Percentiles rank a stretch among this genome's conserved stretches.
Evolutionary conservation across 2,113 vertebrate genomes (phyloP).

Genomic region (Propithecus coquereli): DNA sequence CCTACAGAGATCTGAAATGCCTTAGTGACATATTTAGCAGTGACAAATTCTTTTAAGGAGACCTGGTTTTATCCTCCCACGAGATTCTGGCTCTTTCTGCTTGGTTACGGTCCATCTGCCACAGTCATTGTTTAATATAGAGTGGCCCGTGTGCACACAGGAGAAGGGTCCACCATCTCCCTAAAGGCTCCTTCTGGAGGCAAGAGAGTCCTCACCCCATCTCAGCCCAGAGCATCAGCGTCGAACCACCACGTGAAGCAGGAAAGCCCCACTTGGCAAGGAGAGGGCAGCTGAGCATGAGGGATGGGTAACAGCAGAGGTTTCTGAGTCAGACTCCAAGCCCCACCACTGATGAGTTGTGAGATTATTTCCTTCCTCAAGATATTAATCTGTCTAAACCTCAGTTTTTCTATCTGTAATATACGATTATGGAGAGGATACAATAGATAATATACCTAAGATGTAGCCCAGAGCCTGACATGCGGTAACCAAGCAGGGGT

Average conservation of each 20-base stretch:
- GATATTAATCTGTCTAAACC: not conserved
- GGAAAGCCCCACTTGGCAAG: rapidly evolving
- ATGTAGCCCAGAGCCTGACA: rapidly evolving
- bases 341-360: not conserved
- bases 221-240: not conserved
- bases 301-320: not conserved
- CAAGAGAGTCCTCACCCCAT: not conserved
- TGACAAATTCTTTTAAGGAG: not conserved
- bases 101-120: not conserved
- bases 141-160: rapidly evolving
- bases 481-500: rapidly evolving
- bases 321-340: not conserved
- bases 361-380: not conserved
- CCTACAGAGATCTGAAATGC: not conserved
- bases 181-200: not conserved
- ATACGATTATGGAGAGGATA: not conserved
- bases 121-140: not conserved
- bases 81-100: not conserved
- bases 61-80: not conserved
- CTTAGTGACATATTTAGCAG: not conserved
- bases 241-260: not conserved
- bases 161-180: rapidly evolving
- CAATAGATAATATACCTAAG: not conserved
- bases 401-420: not conserved
- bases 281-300: rapidly evolving